Evolutionary conservation across 2,113 vertebrate genomes (phyloP).

Genomic region (Periophthalmus modestus): DNA sequence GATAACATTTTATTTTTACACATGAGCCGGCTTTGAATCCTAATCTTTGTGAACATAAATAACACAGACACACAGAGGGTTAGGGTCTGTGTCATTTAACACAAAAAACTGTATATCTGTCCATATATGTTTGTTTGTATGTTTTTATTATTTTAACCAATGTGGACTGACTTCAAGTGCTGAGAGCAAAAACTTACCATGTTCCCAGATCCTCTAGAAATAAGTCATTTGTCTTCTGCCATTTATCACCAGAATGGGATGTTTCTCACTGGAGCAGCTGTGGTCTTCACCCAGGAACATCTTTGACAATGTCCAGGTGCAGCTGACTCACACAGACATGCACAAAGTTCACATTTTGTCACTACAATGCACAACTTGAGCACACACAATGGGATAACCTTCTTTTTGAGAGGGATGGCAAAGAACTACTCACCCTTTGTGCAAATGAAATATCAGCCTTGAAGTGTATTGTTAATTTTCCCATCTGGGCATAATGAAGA

Average conservation of each 20-base stretch:
- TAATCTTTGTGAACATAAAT: neutral
- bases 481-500: neutral
- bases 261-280: no score
- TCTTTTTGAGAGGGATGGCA: no score
- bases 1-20: neutral
- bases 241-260: no score
- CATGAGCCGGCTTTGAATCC: neutral
- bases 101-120: neutral
- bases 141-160: no score
- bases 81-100: neutral
- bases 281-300: neutral
- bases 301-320: neutral
- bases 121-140: no score
- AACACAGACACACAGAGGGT: neutral
- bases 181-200: neutral
- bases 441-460: no score
- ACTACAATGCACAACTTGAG: no score
- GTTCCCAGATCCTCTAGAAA: neutral
- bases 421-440: no score
- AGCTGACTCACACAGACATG: neutral
- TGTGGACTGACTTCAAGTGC: neutral
- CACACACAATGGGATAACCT: no score
- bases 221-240: neutral
- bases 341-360: no score
- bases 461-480: neutral